Evolutionary conservation across 2,797 vertebrate species (phyloP).

Genomic region (Mycteria americana): DNA sequence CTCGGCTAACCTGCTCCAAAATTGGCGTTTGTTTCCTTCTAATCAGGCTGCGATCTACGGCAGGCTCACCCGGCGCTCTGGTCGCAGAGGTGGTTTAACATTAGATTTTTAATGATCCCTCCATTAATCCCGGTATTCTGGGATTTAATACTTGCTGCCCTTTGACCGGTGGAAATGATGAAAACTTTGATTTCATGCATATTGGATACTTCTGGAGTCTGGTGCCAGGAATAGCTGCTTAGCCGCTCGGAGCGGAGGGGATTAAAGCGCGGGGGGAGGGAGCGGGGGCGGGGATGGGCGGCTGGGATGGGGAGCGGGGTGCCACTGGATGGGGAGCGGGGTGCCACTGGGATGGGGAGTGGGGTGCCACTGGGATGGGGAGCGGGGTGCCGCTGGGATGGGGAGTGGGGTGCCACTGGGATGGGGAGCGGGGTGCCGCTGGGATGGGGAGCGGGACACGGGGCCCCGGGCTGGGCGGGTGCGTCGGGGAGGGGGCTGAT

Average conservation of each 20-base stretch:
- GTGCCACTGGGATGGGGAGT: background rate
- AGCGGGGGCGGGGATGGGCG: background rate
- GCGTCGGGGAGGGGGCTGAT: background rate
- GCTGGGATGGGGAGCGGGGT: background rate
- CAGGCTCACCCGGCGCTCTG: background rate
- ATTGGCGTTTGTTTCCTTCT: conserved; percentile 48
- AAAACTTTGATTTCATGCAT: conserved; percentile 40
- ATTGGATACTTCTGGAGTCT: background rate
- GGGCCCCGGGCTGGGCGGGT: background rate
- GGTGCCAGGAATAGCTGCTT: background rate
- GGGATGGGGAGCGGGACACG: background rate
- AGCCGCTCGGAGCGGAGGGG: background rate
- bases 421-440: too few relatives aligned
- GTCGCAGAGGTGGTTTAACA: conserved; percentile 19
- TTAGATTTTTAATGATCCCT: conserved; percentile 19
- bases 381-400: background rate
- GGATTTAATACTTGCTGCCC: conserved; percentile 22
- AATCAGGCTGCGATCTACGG: background rate
- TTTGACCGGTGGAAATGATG: conserved; percentile 30
- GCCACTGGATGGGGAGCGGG: background rate
- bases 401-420: background rate
- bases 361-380: background rate
- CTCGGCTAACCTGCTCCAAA: background rate
- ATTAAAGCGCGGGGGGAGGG: background rate
- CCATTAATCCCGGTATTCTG: conserved; percentile 37